These are phyloP conservation scores for Scrobipalpa atriplicella DNA, from an alignment of 2,888 invertebrate genomes.

Conservation along the genomic window DNA sequence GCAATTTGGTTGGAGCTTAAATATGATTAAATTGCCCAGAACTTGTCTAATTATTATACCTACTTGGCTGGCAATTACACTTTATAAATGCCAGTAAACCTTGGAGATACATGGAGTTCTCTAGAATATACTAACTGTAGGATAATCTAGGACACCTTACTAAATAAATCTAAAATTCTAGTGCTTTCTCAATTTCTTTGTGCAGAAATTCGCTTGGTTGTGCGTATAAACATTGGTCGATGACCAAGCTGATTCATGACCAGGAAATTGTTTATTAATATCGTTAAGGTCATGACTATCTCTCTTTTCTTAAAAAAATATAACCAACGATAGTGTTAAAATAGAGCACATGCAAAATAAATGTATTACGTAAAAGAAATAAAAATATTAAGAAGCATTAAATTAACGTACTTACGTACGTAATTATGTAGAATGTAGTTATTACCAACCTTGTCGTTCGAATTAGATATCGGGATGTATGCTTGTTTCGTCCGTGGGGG, in stretches of 20 bases:
- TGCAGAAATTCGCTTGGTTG: background rate
- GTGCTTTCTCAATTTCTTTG: too few species aligned
- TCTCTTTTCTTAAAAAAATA: background rate
- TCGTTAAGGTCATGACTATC: background rate
- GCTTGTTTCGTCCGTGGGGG: too few species aligned
- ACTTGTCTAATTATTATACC: background rate
- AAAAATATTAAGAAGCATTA: too few species aligned
- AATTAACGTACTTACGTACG: too few species aligned
- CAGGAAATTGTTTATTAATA: conserved; percentile 37
- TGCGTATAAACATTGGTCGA: background rate
- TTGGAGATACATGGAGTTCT: background rate
- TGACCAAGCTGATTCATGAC: background rate
- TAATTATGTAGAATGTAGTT: too few species aligned
- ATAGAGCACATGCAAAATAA: background rate
- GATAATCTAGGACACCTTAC: background rate
- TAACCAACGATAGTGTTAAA: background rate
- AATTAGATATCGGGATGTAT: too few species aligned
- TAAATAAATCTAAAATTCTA: background rate
- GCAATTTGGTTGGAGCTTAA: background rate
- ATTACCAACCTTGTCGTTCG: too few species aligned
- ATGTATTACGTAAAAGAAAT: too few species aligned
- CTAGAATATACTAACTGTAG: background rate
- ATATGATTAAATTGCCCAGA: background rate
- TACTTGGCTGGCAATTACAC: conserved; percentile 2
- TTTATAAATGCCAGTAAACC: background rate